A percentile compares a stretch with the other conserved stretches of the same genome.
Evolutionary conservation across 2,113 vertebrate species (phyloP).

Genomic region (Perca flavescens): DNA sequence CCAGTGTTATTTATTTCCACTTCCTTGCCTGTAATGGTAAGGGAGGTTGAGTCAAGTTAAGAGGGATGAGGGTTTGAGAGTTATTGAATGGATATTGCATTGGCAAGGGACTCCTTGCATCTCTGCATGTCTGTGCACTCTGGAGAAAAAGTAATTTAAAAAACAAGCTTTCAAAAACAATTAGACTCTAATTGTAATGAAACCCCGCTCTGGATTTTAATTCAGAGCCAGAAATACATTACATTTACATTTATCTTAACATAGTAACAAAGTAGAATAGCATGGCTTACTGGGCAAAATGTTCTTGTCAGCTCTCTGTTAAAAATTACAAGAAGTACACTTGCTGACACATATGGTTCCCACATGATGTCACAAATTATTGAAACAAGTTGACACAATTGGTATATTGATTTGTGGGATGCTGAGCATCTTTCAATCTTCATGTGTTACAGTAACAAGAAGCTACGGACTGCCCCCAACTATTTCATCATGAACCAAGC

Average conservation of each 20-base stretch:
- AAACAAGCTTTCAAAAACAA: background rate
- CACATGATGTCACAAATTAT: no score
- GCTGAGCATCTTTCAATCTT: background rate
- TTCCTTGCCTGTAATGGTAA: background rate
- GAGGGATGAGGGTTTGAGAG: background rate
- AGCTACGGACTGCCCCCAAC: conserved; percentile 90
- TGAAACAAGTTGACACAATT: no score
- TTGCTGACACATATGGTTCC: no score
- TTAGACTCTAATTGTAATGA: background rate
- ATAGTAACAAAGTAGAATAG: background rate
- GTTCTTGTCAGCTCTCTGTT: no score
- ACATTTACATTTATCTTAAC: background rate
- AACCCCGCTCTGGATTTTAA: background rate
- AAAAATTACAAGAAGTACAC: no score
- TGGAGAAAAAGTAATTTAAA: background rate
- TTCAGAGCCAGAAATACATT: background rate
- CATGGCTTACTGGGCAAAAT: no score
- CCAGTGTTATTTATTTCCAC: background rate
- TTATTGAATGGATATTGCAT: background rate
- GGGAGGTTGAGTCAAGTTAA: background rate
- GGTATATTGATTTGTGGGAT: background rate
- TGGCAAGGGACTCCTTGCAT: background rate
- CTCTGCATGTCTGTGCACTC: background rate
- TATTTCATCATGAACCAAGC: conserved; percentile 93
- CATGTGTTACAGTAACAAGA: conserved; percentile 87